A percentile compares a stretch with the other conserved stretches of the same genome.
phyloP scores from a whole-genome alignment of 2,797 vertebrate species.

The Enteromius anoplus region DNA sequence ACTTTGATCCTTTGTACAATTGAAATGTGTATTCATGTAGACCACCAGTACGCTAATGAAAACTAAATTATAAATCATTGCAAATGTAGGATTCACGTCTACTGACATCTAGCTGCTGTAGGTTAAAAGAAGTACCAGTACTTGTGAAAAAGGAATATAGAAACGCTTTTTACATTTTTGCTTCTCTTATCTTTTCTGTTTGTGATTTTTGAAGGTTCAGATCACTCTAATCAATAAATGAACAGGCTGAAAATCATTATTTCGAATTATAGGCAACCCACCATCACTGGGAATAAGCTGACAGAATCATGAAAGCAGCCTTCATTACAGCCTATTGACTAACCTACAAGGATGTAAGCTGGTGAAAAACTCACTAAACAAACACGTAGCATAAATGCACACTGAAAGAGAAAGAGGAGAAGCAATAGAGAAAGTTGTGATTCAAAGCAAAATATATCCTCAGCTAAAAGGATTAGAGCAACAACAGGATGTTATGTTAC shows the following conservation, averaged over 20 bases:
- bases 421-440: slow-evolving; percentile 16
- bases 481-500: slow-evolving; percentile 13
- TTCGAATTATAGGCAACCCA: slow-evolving; percentile 68
- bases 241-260: slow-evolving; percentile 70
- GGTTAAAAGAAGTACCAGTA: neutral
- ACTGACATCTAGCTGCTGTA: too few species aligned
- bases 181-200: slow-evolving; percentile 59
- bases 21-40: neutral
- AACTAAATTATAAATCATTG: neutral
- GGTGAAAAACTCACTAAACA: slow-evolving; percentile 40
- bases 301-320: slow-evolving; percentile 74
- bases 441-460: slow-evolving; percentile 8
- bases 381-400: slow-evolving; percentile 4
- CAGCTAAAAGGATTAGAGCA: slow-evolving; percentile 7
- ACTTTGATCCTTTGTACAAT: neutral
- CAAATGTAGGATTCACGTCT: neutral
- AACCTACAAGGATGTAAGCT: slow-evolving; percentile 51
- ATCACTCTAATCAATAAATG: slow-evolving; percentile 63
- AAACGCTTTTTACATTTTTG: neutral
- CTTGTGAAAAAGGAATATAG: neutral
- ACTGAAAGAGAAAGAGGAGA: neutral
- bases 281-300: slow-evolving; percentile 69
- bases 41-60: neutral
- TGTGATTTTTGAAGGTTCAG: slow-evolving; percentile 8
- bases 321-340: slow-evolving; percentile 75